Conservation (phyloP, 2,888 invertebrate species). For the Rotaria magnacalcarata region DNA sequence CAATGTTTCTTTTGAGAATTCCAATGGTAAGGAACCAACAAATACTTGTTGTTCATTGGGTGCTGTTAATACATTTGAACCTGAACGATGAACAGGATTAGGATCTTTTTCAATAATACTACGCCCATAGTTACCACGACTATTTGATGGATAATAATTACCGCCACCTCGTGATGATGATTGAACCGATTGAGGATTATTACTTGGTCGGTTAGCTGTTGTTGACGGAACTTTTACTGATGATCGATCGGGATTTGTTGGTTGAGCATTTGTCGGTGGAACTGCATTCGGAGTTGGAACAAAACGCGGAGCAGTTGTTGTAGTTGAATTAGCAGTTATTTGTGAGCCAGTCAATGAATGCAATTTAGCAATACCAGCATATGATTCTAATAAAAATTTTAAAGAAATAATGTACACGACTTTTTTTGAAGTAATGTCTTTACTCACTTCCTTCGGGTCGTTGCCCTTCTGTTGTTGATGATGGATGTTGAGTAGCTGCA, state of each 20-base stretch:
- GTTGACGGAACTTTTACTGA: neutral
- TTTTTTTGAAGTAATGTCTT: neutral
- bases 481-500: neutral
- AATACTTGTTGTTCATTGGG: constrained; percentile 6
- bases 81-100: neutral
- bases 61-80: neutral
- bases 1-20: neutral
- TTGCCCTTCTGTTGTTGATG: constrained; percentile 5
- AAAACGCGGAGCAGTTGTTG: neutral
- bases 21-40: constrained; percentile 28
- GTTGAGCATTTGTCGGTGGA: neutral
- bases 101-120: neutral
- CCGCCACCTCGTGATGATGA: neutral
- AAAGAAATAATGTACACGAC: neutral
- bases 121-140: neutral
- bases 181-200: neutral
- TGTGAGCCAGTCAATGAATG: neutral
- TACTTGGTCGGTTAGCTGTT: neutral
- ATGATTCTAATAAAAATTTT: neutral
- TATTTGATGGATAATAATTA: neutral
- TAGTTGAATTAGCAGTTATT: neutral
- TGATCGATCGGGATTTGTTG: neutral
- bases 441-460: neutral
- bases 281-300: neutral
- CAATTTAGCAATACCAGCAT: constrained; percentile 23